phyloP scores from a whole-genome alignment of 2,888 invertebrate genomes.

The Scaptodrosophila latifasciaeformis region DNA sequence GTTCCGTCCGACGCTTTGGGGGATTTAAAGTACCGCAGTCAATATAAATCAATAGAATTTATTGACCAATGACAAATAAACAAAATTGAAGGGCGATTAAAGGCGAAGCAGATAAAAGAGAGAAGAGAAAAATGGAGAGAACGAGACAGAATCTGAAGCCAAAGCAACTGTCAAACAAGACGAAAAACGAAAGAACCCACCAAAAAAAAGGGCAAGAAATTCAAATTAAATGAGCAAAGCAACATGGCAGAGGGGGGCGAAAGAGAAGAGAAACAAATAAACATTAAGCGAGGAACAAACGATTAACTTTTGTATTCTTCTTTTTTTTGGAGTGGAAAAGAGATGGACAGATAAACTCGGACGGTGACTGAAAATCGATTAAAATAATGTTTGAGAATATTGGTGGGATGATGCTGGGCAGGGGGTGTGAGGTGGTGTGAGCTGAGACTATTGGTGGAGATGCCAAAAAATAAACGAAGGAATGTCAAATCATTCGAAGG shows the following conservation, averaged over 20 bases:
- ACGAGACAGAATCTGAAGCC: background rate
- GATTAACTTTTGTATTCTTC: too few relatives aligned
- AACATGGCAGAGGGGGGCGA: too few relatives aligned
- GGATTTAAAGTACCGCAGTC: constrained; percentile 45
- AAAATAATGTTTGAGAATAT: constrained; percentile 35
- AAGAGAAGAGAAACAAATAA: constrained; percentile 39
- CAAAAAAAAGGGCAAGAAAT: constrained; percentile 38
- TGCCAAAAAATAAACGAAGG: too few relatives aligned
- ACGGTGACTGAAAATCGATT: constrained; percentile 57
- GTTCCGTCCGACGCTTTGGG: too few relatives aligned
- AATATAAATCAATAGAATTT: constrained; percentile 70
- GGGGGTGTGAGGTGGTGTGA: too few relatives aligned
- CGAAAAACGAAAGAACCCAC: constrained; percentile 30
- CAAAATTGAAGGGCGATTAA: constrained; percentile 12
- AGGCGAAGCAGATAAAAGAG: constrained; percentile 3
- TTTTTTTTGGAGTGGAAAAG: too few relatives aligned
- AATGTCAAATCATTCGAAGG: constrained; percentile 54
- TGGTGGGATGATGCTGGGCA: background rate
- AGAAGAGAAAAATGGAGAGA: background rate
- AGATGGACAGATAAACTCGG: constrained; percentile 2
- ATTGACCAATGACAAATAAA: constrained; percentile 68
- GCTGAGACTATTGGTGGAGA: constrained; percentile 39
- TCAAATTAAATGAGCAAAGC: constrained; percentile 49
- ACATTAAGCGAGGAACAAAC: constrained; percentile 29
- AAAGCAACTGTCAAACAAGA: constrained; percentile 22